phyloP scores from a whole-genome alignment of 1,140 invertebrate species.

The Aricia agestis region DNA sequence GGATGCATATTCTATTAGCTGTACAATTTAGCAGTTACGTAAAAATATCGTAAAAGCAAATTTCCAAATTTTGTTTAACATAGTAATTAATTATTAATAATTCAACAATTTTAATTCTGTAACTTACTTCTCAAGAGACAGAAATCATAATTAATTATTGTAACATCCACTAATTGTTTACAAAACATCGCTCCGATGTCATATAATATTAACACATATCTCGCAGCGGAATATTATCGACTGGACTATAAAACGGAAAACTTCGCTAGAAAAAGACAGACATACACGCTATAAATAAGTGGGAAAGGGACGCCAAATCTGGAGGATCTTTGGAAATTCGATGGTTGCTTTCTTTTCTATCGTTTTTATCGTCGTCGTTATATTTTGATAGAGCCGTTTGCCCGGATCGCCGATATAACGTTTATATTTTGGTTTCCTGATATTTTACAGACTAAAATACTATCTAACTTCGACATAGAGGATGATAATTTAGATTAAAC shows the following conservation, averaged over 20 bases:
- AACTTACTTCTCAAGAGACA: too few relatives aligned
- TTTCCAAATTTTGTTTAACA: too few relatives aligned
- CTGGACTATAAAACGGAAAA: constrained; percentile 61
- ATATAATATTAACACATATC: constrained; percentile 72
- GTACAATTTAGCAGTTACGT: too few relatives aligned
- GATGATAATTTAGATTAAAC: neutral
- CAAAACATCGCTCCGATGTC: constrained; percentile 43
- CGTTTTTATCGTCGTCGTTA: constrained; percentile 72
- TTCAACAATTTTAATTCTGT: too few relatives aligned
- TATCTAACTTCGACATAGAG: constrained; percentile 13
- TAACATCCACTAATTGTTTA: neutral
- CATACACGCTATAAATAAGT: constrained; percentile 39
- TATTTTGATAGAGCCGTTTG: constrained; percentile 73
- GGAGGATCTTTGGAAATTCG: constrained; percentile 70
- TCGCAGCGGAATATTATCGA: constrained; percentile 66
- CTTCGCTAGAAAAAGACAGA: constrained; percentile 46
- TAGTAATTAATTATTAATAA: too few relatives aligned
- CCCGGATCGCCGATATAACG: constrained; percentile 63
- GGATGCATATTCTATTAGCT: too few relatives aligned
- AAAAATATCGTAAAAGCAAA: too few relatives aligned
- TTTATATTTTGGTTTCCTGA: constrained; percentile 70
- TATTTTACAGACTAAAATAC: constrained; percentile 28
- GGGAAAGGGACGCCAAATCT: constrained; percentile 53
- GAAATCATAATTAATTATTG: too few relatives aligned
- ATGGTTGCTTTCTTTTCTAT: constrained; percentile 70